phyloP scores from a whole-genome alignment of 2,113 vertebrate genomes.

The Carollia perspicillata region DNA sequence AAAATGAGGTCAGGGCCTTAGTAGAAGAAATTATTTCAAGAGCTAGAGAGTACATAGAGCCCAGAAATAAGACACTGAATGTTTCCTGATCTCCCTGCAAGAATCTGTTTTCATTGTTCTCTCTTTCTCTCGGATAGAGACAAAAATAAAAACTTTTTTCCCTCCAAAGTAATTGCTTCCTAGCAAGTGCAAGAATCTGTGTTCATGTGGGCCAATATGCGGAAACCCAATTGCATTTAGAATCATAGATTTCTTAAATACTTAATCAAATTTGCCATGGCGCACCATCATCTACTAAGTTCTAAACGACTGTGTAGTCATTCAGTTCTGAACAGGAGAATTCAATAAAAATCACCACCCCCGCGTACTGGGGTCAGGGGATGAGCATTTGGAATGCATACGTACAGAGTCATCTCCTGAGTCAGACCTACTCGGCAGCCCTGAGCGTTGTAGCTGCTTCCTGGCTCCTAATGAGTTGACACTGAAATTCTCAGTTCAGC shows the following conservation, averaged over 20 bases:
- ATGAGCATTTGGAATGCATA: neutral
- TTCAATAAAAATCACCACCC: neutral
- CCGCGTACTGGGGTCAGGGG: neutral
- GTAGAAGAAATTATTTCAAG: neutral
- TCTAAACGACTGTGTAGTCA: neutral
- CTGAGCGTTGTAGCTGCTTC: neutral
- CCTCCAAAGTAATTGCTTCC: neutral
- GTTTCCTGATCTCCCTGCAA: neutral
- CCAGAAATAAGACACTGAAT: neutral
- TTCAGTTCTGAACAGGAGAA: neutral
- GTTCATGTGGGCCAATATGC: neutral
- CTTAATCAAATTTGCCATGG: neutral
- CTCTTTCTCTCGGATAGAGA: neutral
- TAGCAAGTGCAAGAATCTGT: neutral
- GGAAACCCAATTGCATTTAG: neutral
- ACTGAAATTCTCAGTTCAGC: neutral
- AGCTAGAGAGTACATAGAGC: neutral
- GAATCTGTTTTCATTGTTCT: neutral
- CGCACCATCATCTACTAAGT: neutral
- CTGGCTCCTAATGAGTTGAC: neutral
- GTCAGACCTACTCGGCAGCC: neutral
- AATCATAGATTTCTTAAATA: neutral
- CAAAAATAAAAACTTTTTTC: neutral
- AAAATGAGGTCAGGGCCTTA: neutral
- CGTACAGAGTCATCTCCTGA: accelerated